Base-by-base conservation (phyloP, 2,888 invertebrate species). In the Carcina quercana region DNA sequence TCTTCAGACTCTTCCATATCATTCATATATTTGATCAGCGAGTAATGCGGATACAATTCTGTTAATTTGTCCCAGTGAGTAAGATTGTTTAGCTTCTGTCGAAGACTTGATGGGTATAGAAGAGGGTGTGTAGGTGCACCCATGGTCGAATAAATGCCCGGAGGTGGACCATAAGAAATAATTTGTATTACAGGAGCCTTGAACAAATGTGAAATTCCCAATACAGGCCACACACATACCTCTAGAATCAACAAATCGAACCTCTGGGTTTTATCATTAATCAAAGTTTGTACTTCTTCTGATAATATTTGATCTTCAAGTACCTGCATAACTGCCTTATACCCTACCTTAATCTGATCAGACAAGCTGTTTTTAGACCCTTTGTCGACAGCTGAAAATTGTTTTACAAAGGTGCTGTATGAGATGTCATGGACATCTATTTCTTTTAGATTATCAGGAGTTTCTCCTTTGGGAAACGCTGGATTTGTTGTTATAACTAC, bases 401-500 rank as follows among this genome's bases (percentile, higher is more conserved):
- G 15, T 14, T 47, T 35, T 7, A 24, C 32, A 53, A 47, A 53
- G 8, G 43, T 14, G 6, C 44, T 30, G n/a, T 70, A 66, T 0
- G 65, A 65, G 10, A 57, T 25, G 4, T 64, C 57, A 13, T 69
- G 57, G 0, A 74, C 34, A 27, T 74, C 60, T 2, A 84, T 74
- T 53, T 84, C 78, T 5, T 58, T 73, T 1, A 78, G 46, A 38
- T 82, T 85, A 1, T 15, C 12, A 2, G 62, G 65, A 1, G 52
- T 3, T 21, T 45, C 11, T 11, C 48, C 67, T 37, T 61, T 50
- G 0, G 52, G 38, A 13, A 55, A 74, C 0, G 41, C 56, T 3
- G 83, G 79, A 37, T 83, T 50, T 14, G 84, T 34, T 1, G 85
- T 82, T 1, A 83, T 42, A 0, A 79, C 55, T 0, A 68, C 58